These are phyloP conservation scores for Malurus splendens DNA, from an alignment of 2,797 vertebrate species.

Conservation along the genomic window DNA sequence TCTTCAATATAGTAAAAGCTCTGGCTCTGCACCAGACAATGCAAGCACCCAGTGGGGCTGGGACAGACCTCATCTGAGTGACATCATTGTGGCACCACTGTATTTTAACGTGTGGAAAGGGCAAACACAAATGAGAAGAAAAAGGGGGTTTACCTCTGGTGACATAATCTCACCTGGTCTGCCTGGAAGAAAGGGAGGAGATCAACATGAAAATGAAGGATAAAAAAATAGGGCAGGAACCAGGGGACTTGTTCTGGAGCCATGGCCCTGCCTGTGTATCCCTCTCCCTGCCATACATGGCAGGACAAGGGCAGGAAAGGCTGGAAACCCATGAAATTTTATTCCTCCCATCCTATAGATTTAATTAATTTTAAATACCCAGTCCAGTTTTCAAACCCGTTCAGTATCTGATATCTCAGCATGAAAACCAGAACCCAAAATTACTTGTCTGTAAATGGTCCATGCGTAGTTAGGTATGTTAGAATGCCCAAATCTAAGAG, in stretches of 20 bases:
- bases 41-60: neutral
- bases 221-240: neutral
- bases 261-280: neutral
- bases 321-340: neutral
- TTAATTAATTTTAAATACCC: neutral
- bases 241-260: neutral
- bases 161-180: neutral
- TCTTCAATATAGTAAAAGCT: neutral
- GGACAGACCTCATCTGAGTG: neutral
- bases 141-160: neutral
- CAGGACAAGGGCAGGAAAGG: neutral
- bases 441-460: neutral
- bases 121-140: neutral
- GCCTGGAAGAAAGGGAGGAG: neutral
- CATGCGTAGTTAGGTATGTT: neutral
- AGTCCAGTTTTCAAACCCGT: neutral
- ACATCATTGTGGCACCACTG: neutral
- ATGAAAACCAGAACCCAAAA: neutral
- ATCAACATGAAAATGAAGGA: neutral
- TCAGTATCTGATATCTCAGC: neutral
- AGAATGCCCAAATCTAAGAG: neutral
- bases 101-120: neutral
- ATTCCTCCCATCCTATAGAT: neutral
- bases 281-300: accelerated
- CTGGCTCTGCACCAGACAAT: neutral